A percentile compares a stretch with the other conserved stretches of the same genome.
phyloP scores from a whole-genome alignment of 2,888 invertebrate species.

The Aelia acuminata region DNA sequence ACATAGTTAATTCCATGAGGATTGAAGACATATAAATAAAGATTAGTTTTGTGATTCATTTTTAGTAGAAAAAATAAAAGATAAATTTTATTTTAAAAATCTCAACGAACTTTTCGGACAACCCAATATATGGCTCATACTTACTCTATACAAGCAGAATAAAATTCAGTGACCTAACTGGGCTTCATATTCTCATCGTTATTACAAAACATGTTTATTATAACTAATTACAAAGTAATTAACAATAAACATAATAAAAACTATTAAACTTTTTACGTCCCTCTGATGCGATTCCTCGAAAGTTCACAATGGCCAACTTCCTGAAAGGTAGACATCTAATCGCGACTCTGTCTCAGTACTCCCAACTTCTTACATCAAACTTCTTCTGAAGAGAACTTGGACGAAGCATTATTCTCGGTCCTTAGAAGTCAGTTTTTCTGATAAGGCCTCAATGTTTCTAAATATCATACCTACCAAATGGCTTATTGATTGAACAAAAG shows the following conservation, averaged over 20 bases:
- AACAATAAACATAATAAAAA: background rate
- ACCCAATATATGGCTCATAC: too few relatives aligned
- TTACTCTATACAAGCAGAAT: too few relatives aligned
- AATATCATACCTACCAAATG: background rate
- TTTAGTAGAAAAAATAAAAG: too few relatives aligned
- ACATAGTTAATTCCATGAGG: too few relatives aligned
- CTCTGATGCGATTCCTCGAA: background rate
- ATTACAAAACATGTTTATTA: too few relatives aligned
- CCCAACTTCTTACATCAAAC: constrained; percentile 1
- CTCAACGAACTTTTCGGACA: too few relatives aligned
- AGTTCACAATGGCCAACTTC: background rate
- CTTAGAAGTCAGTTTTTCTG: background rate
- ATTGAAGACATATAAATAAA: too few relatives aligned
- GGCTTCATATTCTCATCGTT: too few relatives aligned
- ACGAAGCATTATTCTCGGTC: background rate
- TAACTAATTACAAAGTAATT: background rate
- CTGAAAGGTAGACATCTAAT: background rate
- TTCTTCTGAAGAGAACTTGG: background rate
- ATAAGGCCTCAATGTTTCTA: background rate
- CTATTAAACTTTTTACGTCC: background rate
- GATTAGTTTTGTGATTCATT: too few relatives aligned
- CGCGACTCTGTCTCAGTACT: background rate
- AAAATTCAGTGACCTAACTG: too few relatives aligned
- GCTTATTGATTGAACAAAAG: too few relatives aligned
- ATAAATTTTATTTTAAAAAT: too few relatives aligned